Percentiles rank a stretch among this genome's conserved stretches.
phyloP scores from a whole-genome alignment of 2,888 invertebrate genomes.

The Catocala nupta region DNA sequence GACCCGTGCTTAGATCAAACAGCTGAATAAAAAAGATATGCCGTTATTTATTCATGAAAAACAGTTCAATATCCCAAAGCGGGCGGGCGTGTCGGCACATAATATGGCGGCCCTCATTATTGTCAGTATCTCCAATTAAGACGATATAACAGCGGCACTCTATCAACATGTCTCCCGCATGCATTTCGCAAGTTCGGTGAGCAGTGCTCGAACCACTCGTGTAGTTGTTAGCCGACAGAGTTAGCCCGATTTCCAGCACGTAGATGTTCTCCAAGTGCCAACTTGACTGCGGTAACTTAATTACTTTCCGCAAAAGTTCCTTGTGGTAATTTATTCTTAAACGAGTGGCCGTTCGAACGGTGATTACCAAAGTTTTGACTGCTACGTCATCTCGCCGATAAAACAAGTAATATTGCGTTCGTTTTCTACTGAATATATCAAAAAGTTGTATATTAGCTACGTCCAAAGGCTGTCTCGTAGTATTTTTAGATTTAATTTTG shows the following conservation, averaged over 20 bases:
- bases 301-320: slow-evolving; percentile 69
- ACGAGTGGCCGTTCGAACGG: slow-evolving; percentile 69
- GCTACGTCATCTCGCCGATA: slow-evolving; percentile 34
- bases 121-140: slow-evolving; percentile 9
- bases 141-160: slow-evolving; percentile 7
- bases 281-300: slow-evolving; percentile 66
- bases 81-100: too few species aligned
- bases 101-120: not conserved
- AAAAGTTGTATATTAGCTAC: slow-evolving; percentile 18
- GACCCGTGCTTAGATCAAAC: too few species aligned
- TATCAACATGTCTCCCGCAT: slow-evolving; percentile 19
- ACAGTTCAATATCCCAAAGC: too few species aligned
- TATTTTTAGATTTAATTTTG: slow-evolving; percentile 12
- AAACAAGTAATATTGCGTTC: slow-evolving; percentile 43
- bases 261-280: slow-evolving; percentile 48
- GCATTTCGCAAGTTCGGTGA: slow-evolving; percentile 27
- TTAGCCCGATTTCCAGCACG: slow-evolving; percentile 39
- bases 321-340: slow-evolving; percentile 73
- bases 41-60: too few species aligned
- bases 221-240: slow-evolving; percentile 34
- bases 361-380: slow-evolving; percentile 74
- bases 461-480: not conserved
- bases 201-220: slow-evolving; percentile 24
- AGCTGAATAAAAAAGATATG: too few species aligned
- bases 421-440: slow-evolving; percentile 32